Conservation (phyloP, 2,888 invertebrate species). For the Halictus ligatus region DNA sequence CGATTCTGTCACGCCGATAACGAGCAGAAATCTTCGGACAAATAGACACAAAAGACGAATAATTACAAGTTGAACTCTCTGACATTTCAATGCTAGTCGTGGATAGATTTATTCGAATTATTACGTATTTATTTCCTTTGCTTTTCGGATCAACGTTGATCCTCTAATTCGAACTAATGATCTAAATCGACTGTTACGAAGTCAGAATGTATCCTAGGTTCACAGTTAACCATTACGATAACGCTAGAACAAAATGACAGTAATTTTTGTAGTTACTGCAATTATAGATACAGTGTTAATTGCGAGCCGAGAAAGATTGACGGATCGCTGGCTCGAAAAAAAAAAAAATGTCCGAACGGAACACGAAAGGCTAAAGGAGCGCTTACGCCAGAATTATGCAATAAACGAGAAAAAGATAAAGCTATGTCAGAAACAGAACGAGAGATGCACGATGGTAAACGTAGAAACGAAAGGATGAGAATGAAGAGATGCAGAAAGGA, state of each 20-base stretch:
- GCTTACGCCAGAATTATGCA: neutral
- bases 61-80: neutral
- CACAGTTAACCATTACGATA: neutral
- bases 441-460: neutral
- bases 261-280: neutral
- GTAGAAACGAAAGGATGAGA: constrained; percentile 37
- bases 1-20: neutral
- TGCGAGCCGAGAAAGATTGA: neutral
- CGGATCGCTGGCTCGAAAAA: too few relatives aligned
- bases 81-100: neutral
- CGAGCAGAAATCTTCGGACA: neutral
- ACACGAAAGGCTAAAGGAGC: neutral
- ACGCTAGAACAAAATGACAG: neutral
- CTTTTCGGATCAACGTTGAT: neutral
- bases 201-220: neutral
- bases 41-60: neutral
- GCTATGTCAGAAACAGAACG: neutral
- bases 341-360: neutral
- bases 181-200: neutral
- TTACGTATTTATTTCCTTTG: neutral
- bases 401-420: neutral
- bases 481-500: constrained; percentile 31
- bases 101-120: neutral
- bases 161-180: neutral
- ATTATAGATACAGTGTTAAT: neutral